Evolutionary conservation across 2,113 vertebrate species (phyloP), one percentile per base, ranked within the genome.

Genomic region (Coreoperca whiteheadi): DNA sequence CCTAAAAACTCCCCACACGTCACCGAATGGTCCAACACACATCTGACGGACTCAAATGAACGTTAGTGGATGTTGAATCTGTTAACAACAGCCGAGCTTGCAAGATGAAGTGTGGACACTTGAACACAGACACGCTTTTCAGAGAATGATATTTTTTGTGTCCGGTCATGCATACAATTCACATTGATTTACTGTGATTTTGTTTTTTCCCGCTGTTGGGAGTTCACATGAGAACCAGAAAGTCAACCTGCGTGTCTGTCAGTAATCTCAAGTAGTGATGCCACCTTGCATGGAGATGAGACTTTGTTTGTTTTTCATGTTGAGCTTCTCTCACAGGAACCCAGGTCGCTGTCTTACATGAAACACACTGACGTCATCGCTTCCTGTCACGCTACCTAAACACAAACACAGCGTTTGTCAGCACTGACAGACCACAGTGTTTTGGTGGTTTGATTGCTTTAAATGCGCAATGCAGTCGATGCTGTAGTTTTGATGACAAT

Each of bases 361-460:
- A 74, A 87, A 64, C 43, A 5, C 28, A 2, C 39, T 57, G 81
- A 88, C 73, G 88, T 93, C 91, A 87, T 73, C n/a, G 20, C 50
- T 93, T 94, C 92, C 90, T 86, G 89, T 85, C 64, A 63, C 23
- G 14, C 32, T 25, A 39, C 32, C 68, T 28, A 30, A 87, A 85
- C 82, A 87, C 63, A 83, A 90, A 74, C 65, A 70, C 56, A 39
- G 28, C 28, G 2, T 43, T 30, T 53, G 77, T 54, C 74, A 77
- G 83, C 66, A 51, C 51, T 37, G 60, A 74, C 50, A 56, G 12
- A 68, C 69, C 48, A 23, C 81, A 54, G 46, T 54, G 63, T 85
- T 74, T 59, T 77, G 56, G 64, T 78, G 74, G 41, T 83, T 88
- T 51, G 8, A 30, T 43, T 30, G 6, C 21, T 79, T 85, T 71